These are phyloP conservation scores for Ornithoptera priamus DNA, from an alignment of 2,888 invertebrate genomes.

Conservation along the genomic window DNA sequence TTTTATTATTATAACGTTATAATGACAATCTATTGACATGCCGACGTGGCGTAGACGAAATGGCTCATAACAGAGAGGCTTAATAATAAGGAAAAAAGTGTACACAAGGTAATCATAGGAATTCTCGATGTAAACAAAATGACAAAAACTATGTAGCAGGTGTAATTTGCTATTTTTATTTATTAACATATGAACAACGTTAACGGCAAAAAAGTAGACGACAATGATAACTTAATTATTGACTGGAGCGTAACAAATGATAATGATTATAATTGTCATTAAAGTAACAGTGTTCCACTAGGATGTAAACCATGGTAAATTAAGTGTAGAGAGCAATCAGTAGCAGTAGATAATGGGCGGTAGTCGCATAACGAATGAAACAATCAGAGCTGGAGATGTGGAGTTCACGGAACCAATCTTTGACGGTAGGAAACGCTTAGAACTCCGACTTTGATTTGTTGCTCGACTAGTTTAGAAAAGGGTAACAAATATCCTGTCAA, in stretches of 20 bases:
- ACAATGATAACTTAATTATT: slow-evolving; percentile 51
- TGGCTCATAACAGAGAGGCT: not conserved
- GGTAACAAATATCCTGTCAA: not conserved
- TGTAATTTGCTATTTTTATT: slow-evolving; percentile 29
- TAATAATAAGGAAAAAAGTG: slow-evolving; percentile 25
- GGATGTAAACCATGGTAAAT: slow-evolving; percentile 66
- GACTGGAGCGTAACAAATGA: slow-evolving; percentile 58
- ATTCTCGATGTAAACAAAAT: slow-evolving; percentile 25
- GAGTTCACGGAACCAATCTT: slow-evolving; percentile 51
- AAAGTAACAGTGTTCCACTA: slow-evolving; percentile 53
- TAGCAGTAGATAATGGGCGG: slow-evolving; percentile 55
- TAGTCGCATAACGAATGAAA: slow-evolving; percentile 62
- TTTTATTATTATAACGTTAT: slow-evolving; percentile 20
- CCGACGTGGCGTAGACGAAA: slow-evolving; percentile 5
- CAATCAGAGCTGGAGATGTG: slow-evolving; percentile 33
- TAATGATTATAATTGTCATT: slow-evolving; percentile 69
- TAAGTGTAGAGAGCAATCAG: slow-evolving; percentile 47
- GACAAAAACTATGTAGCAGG: slow-evolving; percentile 27
- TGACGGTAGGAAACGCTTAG: slow-evolving; percentile 31
- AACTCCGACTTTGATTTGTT: slow-evolving; percentile 25
- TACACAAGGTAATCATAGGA: slow-evolving; percentile 24
- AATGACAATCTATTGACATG: slow-evolving; percentile 17
- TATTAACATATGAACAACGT: slow-evolving; percentile 23
- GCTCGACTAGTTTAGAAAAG: slow-evolving; percentile 15
- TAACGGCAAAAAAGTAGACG: slow-evolving; percentile 19